These are phyloP conservation scores for Tridacna crocea DNA, from an alignment of 2,888 invertebrate genomes.

Conservation along the genomic window DNA sequence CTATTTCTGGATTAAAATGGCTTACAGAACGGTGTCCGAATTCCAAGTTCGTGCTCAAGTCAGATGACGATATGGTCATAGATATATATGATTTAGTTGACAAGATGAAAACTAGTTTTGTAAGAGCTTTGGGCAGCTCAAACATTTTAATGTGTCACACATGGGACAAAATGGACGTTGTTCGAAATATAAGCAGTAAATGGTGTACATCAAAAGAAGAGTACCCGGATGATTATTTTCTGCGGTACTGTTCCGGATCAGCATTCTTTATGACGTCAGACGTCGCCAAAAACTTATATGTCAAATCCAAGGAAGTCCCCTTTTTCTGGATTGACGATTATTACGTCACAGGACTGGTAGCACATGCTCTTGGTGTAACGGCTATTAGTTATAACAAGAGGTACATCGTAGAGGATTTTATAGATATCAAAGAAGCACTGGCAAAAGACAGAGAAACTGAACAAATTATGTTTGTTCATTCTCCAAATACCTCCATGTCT, in stretches of 20 bases:
- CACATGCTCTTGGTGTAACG: conserved; percentile 63
- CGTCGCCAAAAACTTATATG: conserved; percentile 87
- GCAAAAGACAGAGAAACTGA: conserved; percentile 6
- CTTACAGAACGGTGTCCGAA: conserved; percentile 78
- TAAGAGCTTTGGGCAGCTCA: conserved; percentile 50
- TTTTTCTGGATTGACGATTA: conserved; percentile 97
- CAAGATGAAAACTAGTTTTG: conserved; percentile 34
- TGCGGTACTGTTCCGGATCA: conserved; percentile 84
- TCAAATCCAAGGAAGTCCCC: conserved; percentile 87
- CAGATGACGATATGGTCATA: conserved; percentile 84
- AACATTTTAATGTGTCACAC: conserved; percentile 74
- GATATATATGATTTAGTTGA: conserved; percentile 84
- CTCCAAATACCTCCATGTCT: conserved; percentile 26
- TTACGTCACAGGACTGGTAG: conserved; percentile 91
- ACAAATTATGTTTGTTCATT: conserved; percentile 26
- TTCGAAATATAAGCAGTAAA: conserved; percentile 82
- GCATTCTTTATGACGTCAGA: conserved; percentile 87
- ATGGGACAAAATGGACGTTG: conserved; percentile 81
- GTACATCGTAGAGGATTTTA: conserved; percentile 67
- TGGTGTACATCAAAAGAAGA: conserved; percentile 83
- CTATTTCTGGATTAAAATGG: conserved; percentile 84
- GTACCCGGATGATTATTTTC: conserved; percentile 80
- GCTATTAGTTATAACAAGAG: conserved; percentile 71
- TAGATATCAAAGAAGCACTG: conserved; percentile 12
- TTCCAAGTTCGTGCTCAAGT: conserved; percentile 82